Percentiles rank a stretch among this genome's conserved stretches.
Conservation (phyloP, 2,888 invertebrate species). For the Aporophyla nigra region DNA sequence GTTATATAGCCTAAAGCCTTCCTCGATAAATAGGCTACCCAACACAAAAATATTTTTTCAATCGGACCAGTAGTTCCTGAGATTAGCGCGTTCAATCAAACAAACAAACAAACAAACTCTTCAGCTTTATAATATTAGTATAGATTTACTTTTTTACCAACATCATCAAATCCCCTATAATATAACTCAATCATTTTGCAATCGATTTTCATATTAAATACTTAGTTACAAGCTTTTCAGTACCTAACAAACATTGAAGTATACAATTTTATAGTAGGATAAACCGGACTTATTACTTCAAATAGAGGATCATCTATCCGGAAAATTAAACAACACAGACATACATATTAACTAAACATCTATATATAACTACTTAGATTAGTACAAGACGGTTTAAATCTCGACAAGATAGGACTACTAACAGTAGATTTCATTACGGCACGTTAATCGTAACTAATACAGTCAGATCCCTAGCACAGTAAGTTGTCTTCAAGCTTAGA, state of each 20-base stretch:
- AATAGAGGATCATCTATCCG: background rate
- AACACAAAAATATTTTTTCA: no score
- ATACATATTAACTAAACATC: background rate
- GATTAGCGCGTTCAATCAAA: no score
- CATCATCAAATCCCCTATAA: no score
- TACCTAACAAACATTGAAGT: no score
- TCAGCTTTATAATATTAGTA: no score
- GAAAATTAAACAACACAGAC: background rate
- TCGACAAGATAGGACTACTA: slow-evolving; percentile 32
- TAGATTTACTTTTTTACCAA: no score
- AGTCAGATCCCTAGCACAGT: background rate
- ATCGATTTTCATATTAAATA: background rate
- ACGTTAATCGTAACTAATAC: background rate
- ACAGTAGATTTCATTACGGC: slow-evolving; percentile 38
- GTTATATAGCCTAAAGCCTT: no score
- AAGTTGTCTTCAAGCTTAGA: background rate
- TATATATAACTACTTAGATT: slow-evolving; percentile 21
- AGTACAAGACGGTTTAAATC: slow-evolving; percentile 32
- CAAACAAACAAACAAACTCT: no score
- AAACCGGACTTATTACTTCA: background rate
- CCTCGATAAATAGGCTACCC: no score
- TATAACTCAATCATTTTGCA: background rate
- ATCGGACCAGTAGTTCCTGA: no score
- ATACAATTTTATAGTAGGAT: no score
- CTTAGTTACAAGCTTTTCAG: no score